Evolutionary conservation across 2,797 vertebrate species (phyloP).

Genomic region (Chaenodraco wilsoni): DNA sequence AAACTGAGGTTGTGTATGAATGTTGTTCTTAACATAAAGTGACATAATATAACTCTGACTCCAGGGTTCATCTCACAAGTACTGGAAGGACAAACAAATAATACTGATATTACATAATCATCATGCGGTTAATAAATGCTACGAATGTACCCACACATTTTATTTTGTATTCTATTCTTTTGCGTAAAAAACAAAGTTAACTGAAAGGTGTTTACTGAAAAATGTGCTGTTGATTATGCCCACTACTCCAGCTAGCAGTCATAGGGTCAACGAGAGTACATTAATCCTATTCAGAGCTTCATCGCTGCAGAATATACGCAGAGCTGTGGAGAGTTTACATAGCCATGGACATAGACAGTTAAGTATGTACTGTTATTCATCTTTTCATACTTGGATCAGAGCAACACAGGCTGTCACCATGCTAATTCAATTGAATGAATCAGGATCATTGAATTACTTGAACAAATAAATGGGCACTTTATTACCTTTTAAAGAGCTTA

Average conservation of each 20-base stretch:
- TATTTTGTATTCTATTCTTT: background rate
- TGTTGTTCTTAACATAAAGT: conserved; percentile 46
- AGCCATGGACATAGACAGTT: conserved; percentile 14
- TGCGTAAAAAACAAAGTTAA: conserved; percentile 3
- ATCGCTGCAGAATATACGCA: conserved; percentile 22
- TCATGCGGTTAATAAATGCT: background rate
- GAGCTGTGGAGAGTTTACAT: background rate
- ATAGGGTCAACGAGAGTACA: conserved; percentile 40
- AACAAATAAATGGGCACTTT: background rate
- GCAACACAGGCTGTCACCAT: background rate
- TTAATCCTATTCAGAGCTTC: conserved; percentile 23
- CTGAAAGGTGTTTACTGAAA: conserved; percentile 6
- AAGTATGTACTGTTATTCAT: conserved; percentile 20
- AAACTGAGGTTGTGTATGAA: conserved; percentile 41
- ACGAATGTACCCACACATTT: background rate
- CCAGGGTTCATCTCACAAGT: background rate
- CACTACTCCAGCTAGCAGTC: background rate
- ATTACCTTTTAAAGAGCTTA: background rate
- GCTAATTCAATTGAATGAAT: conserved; percentile 10
- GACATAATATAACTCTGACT: conserved; percentile 54
- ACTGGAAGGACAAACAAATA: background rate
- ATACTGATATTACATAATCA: background rate
- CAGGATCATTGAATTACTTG: background rate
- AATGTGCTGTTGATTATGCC: background rate
- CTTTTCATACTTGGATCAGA: conserved; percentile 25